Base-by-base conservation (phyloP, 2,888 invertebrate genomes). In the Euplexia lucipara region DNA sequence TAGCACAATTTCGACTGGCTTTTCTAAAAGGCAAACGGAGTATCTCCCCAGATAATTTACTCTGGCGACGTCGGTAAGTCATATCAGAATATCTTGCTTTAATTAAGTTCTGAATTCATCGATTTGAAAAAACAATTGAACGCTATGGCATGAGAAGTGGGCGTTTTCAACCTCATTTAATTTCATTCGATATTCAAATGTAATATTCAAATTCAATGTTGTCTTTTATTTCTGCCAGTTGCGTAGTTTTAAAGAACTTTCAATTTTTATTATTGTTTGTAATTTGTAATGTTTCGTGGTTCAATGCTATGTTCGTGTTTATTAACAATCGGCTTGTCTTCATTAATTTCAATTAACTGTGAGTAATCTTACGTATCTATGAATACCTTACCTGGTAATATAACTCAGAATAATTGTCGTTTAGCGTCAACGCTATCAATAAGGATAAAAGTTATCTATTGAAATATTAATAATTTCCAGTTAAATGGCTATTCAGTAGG, bases 21-120 rank as follows among this genome's bases (percentile, higher is more conserved):
- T 90, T 90, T 82, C 75, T 94, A 4, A 94, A 88, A 63, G 86
- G 89, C 18, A 88, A 84, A 34, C 82, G 85, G 6, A 92, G 90
- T 68, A 79, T 91, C 22, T 88, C 91, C 0, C 86, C 90, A 2
- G 92, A 92, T 66, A 82, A 75, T 35, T 85, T 88, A 22, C 63
- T 83, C 37, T 89, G 90, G 89, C 85, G 94, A 26, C 83, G 94
- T 78, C 87, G 92, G 95, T 94, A 89, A 86, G 90, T 75, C 39
- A 14, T 26, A 42, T 52, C 9, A 16, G 45, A 41, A 64, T 52
- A 26, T 26, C 4, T 22, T 14, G 32, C 16, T 51, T 16, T 9
- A 39, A 12, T 18, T 16, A 2, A 3, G 47, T 20, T 35, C 3
- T 26, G 2, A 26, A 26, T 2, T 26, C 5, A 5, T 26, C 26